phyloP scores from a whole-genome alignment of 2,888 invertebrate genomes.

The Cryptocheilus praepositus region DNA sequence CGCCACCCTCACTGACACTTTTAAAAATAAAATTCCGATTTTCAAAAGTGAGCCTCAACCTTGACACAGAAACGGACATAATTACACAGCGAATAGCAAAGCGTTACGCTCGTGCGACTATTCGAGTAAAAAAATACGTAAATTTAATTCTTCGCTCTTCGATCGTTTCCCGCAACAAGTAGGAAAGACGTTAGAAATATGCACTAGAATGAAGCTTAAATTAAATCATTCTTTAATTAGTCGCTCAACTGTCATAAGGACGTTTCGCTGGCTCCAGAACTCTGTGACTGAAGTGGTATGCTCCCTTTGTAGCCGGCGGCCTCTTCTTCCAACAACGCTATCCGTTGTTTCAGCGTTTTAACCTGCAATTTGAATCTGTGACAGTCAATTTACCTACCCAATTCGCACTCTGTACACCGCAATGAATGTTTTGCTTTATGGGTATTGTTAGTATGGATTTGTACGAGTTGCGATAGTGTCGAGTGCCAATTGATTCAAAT shows the following conservation, averaged over 20 bases:
- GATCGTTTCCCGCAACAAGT: constrained; percentile 31
- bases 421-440: background rate
- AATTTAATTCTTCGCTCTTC: constrained; percentile 51
- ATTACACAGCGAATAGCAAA: constrained; percentile 60
- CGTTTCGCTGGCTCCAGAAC: constrained; percentile 68
- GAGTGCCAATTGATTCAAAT: too few species aligned
- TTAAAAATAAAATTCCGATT: too few species aligned
- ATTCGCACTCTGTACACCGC: background rate
- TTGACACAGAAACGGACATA: constrained; percentile 17
- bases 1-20: too few species aligned
- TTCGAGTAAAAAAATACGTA: constrained; percentile 67
- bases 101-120: constrained; percentile 50
- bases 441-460: background rate
- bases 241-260: constrained; percentile 67
- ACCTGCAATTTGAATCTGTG: constrained; percentile 69
- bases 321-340: constrained; percentile 74
- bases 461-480: background rate
- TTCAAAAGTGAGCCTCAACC: too few species aligned
- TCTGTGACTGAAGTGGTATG: constrained; percentile 65
- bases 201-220: constrained; percentile 35
- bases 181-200: constrained; percentile 51
- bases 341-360: constrained; percentile 75
- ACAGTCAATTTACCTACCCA: background rate
- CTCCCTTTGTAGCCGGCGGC: constrained; percentile 60
- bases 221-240: constrained; percentile 32